These are phyloP conservation scores for Sicus ferrugineus DNA, from an alignment of 2,888 invertebrate species.

Conservation along the genomic window DNA sequence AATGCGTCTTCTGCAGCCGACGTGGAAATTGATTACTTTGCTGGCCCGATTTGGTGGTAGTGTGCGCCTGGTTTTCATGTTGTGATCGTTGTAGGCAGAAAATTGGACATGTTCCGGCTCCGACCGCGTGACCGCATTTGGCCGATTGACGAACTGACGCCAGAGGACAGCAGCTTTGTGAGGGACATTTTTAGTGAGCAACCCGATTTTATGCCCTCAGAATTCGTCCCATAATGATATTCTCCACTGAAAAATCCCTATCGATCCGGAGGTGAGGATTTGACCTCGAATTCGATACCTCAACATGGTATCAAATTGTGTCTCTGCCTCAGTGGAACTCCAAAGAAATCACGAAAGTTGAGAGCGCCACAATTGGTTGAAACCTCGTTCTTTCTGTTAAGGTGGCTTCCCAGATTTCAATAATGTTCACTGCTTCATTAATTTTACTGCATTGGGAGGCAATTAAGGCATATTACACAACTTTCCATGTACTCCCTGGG, in stretches of 20 bases:
- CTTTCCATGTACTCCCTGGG: constrained; percentile 13
- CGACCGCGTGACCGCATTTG: not conserved
- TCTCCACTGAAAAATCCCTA: too few relatives aligned
- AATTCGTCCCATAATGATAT: too few relatives aligned
- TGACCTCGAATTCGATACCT: too few relatives aligned
- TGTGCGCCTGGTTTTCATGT: not conserved
- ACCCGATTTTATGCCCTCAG: too few relatives aligned
- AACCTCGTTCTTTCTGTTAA: not conserved
- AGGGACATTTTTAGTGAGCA: too few relatives aligned
- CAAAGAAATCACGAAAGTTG: not conserved
- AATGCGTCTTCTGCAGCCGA: not conserved
- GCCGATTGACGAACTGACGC: not conserved
- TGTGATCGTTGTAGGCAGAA: not conserved
- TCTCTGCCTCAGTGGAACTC: not conserved
- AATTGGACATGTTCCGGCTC: not conserved
- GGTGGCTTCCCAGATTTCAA: not conserved
- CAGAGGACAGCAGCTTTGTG: not conserved
- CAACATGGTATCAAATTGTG: too few relatives aligned
- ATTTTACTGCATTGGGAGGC: constrained; percentile 22
- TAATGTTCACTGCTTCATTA: constrained; percentile 19
- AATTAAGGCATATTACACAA: constrained; percentile 23
- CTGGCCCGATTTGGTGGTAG: not conserved
- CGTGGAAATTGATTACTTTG: constrained; percentile 20
- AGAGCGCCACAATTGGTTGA: too few relatives aligned
- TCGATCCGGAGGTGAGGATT: too few relatives aligned